Conservation (phyloP, 2,888 invertebrate genomes). For the Pegoplata infirma region DNA sequence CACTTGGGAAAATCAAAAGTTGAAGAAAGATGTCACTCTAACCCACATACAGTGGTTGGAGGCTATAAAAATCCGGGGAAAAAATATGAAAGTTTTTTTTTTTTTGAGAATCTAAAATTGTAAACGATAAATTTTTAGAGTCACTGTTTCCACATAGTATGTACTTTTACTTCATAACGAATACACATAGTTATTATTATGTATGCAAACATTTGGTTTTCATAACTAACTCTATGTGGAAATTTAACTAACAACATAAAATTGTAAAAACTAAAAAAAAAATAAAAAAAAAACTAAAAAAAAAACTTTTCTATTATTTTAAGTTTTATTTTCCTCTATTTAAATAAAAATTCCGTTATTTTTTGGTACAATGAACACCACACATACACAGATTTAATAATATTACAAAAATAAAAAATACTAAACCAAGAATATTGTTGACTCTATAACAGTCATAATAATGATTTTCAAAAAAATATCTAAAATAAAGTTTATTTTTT, state of each 20-base stretch:
- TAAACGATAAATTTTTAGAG: too few species aligned
- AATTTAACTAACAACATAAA: constrained; percentile 30
- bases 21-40: too few species aligned
- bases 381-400: not conserved
- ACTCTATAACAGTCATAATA: constrained; percentile 42
- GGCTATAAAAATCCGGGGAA: too few species aligned
- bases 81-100: too few species aligned
- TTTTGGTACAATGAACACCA: constrained; percentile 20
- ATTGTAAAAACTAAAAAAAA: constrained; percentile 28
- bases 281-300: constrained; percentile 22
- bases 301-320: constrained; percentile 38
- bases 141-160: too few species aligned
- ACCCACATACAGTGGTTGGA: too few species aligned
- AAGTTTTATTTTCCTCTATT: constrained; percentile 21
- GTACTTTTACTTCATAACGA: too few species aligned
- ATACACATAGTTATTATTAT: constrained; percentile 21
- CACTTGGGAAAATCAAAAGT: too few species aligned
- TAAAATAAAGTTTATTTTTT: constrained; percentile 4
- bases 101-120: too few species aligned
- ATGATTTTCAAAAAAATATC: constrained; percentile 21
- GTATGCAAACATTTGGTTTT: constrained; percentile 27
- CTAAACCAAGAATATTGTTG: too few species aligned
- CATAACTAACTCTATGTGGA: constrained; percentile 19
- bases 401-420: not conserved
- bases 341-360: constrained; percentile 1